Evolutionary conservation across 2,888 invertebrate species (phyloP), one percentile per base, ranked within the genome.

Genomic region (Morpho achilles): DNA sequence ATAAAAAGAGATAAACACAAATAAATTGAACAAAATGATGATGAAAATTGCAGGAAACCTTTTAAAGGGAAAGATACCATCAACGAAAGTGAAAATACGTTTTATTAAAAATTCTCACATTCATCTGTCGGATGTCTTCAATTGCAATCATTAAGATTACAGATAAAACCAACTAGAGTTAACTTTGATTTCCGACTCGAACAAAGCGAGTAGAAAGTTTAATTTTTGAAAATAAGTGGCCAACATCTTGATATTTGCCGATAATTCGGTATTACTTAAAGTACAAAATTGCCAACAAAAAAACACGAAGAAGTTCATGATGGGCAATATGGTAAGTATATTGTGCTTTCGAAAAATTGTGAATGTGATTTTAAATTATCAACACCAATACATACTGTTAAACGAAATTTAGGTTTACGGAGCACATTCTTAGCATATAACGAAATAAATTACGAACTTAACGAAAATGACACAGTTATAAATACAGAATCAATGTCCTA

Each of bases 1-100:
- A 64, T 67, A 63, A 71, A 71, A 72, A 70, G 63, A 73, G 72
- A 74, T 70, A 71, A 73, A 68, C 70, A 70, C 65, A 62, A 55
- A 39, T 32, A 61, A 54, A 56, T 39, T 53, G 52, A 57, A 40
- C 44, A 32, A 50, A 48, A 46, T 53, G 22, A 42, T 42, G 43
- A 51, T 8, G 49, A 56, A 52, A 56, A 54, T 54, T 42, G 45
- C 22, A 51, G 32, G 46, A 43, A 56, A 61, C 43, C 50, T 49
- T 57, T 59, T 59, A 54, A 53, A 56, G 53, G 45, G 60, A 48
- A 52, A 58, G 57, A 58, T 57, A 43, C 44, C 52, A 58, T 56
- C 50, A 57, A 47, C 58, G 48, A 52, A 23, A 58, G 50, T 59
- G 59, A 56, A 59, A 58, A 56, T 53, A 56, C 46, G 55, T 56